A percentile compares a stretch with the other conserved stretches of the same genome.
These are phyloP conservation scores for Papilio helenus DNA, from an alignment of 1,140 invertebrate species.

Conservation along the genomic window DNA sequence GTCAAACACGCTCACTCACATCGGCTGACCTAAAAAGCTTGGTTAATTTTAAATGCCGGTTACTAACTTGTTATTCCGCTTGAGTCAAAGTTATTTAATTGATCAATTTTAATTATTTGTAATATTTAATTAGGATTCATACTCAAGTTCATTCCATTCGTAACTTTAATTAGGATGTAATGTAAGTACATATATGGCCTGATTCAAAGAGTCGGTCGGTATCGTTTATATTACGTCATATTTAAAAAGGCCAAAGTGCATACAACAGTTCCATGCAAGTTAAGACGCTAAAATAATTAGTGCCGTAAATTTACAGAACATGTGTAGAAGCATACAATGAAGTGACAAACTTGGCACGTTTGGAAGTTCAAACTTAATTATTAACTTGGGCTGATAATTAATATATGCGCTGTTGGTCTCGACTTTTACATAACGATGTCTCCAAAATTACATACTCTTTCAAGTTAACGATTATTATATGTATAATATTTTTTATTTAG, in stretches of 20 bases:
- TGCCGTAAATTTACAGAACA: constrained; percentile 57
- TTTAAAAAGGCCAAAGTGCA: not conserved
- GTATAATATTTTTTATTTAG: not conserved
- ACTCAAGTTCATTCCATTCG: no score
- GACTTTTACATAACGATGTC: constrained; percentile 27
- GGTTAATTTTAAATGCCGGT: not conserved
- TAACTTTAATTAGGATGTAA: no score
- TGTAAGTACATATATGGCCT: not conserved
- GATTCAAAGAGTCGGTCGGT: not conserved
- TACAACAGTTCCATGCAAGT: not conserved
- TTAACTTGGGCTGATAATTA: constrained; percentile 72
- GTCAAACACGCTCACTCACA: no score
- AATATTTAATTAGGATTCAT: no score
- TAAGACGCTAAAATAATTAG: constrained; percentile 54
- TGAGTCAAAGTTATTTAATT: not conserved
- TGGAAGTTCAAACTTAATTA: constrained; percentile 74
- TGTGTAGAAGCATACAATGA: constrained; percentile 42
- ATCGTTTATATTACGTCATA: not conserved
- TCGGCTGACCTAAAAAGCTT: not conserved
- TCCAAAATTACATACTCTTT: constrained; percentile 13
- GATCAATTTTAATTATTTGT: not conserved
- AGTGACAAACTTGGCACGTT: constrained; percentile 72
- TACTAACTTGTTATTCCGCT: not conserved
- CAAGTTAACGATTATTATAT: not conserved
- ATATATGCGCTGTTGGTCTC: constrained; percentile 53